Conservation (phyloP, 2,888 invertebrate genomes). For the Synergus umbraculus region DNA sequence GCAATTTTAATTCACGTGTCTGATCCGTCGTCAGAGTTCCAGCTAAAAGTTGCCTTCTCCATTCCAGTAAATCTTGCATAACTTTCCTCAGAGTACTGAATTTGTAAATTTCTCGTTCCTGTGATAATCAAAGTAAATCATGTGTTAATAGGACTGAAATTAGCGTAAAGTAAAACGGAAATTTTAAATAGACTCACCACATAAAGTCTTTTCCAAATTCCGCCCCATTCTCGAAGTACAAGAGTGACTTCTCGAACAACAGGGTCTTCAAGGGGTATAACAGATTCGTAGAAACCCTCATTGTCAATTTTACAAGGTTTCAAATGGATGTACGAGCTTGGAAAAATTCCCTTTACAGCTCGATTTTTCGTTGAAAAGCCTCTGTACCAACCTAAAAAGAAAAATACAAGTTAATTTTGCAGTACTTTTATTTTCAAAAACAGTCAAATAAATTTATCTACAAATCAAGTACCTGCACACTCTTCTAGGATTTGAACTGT, state of each 20-base stretch:
- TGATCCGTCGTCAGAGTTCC: conserved; percentile 96
- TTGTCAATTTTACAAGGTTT: conserved; percentile 90
- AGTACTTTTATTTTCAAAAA: neutral
- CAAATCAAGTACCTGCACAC: conserved; percentile 83
- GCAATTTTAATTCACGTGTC: conserved; percentile 89
- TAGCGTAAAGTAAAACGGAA: conserved; percentile 46
- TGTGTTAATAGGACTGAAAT: neutral
- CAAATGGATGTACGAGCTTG: conserved; percentile 88
- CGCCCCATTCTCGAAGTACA: conserved; percentile 95
- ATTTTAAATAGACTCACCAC: conserved; percentile 83
- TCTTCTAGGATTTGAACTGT: conserved; percentile 95
- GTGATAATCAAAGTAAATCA: conserved; percentile 53
- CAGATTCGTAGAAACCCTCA: conserved; percentile 86
- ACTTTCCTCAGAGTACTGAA: conserved; percentile 92
- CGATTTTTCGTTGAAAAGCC: conserved; percentile 90
- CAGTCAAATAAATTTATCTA: neutral
- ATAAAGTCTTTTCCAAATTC: conserved; percentile 94
- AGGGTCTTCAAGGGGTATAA: conserved; percentile 89
- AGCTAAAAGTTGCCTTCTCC: conserved; percentile 89
- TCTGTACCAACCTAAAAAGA: conserved; percentile 87
- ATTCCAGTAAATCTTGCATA: conserved; percentile 93
- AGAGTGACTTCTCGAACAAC: conserved; percentile 94
- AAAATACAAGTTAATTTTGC: neutral
- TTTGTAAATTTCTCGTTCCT: conserved; percentile 91
- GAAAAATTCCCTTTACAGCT: conserved; percentile 86